A percentile compares a stretch with the other conserved stretches of the same genome.
phyloP scores from a whole-genome alignment of 2,888 invertebrate genomes.

The Drosophila falleni region DNA sequence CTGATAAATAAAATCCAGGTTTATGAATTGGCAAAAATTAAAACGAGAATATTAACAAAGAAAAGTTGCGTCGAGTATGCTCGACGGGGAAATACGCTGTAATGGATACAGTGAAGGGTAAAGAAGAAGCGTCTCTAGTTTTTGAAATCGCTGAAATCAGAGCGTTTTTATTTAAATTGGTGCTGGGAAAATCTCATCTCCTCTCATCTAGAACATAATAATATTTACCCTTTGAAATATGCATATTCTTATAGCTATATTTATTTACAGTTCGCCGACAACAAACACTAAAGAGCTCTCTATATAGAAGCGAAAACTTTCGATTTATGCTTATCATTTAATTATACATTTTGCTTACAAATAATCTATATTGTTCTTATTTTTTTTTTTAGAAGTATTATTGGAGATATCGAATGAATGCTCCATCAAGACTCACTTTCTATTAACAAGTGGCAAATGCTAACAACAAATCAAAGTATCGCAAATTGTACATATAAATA shows the following conservation, averaged over 20 bases:
- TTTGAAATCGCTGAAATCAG: constrained; percentile 8
- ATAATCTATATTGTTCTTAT: constrained; percentile 23
- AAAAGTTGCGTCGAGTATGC: background rate
- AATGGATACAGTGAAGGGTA: background rate
- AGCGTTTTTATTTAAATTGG: background rate
- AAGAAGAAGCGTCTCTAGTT: constrained; percentile 3
- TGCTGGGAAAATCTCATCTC: constrained; percentile 15
- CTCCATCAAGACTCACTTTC: constrained; percentile 37
- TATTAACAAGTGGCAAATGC: constrained; percentile 67
- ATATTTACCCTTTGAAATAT: constrained; percentile 14
- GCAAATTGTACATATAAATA: constrained; percentile 25
- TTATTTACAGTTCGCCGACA: constrained; percentile 57
- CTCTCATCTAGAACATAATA: constrained; percentile 3
- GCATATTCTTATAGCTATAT: constrained; percentile 23
- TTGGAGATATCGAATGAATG: constrained; percentile 40
- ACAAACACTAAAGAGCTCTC: constrained; percentile 43
- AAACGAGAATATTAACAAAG: constrained; percentile 22
- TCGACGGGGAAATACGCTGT: constrained; percentile 37
- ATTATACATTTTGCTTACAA: constrained; percentile 29
- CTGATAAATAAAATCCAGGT: constrained; percentile 46
- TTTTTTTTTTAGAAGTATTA: constrained; percentile 14
- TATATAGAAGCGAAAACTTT: constrained; percentile 56
- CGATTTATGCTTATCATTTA: constrained; percentile 30
- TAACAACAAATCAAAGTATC: constrained; percentile 69
- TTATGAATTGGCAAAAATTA: constrained; percentile 5